Base-by-base conservation (phyloP, 2,113 vertebrate genomes). In the Onychostoma macrolepis region DNA sequence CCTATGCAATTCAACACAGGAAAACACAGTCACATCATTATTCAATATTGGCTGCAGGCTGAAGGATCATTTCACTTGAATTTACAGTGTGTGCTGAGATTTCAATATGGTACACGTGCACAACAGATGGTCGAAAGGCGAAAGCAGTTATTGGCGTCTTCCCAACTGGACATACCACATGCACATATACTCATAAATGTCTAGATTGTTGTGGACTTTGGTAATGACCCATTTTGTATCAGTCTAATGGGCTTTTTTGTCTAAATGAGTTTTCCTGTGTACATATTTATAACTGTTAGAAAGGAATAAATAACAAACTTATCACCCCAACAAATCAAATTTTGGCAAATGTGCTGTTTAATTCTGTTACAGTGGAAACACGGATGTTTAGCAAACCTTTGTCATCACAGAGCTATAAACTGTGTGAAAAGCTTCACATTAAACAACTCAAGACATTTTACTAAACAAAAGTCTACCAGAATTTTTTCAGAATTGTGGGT, bases 11-110 rank as follows among this genome's bases (percentile, higher is more conserved):
- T 28, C n/a, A 65, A 58, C 38, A 76, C 21, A 72, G 50, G 15
- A 87, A 65, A 21, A 83, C 43, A 48, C 26, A 83, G 28, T 63
- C 53, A 87, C 86, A 76, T 83, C 79, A 81, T 83, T 87, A 83
- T 86, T 72, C 50, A 61, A 80, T 56, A 80, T 78, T 80, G 45
- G 65, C 45, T n/a, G 50, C 36, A 61, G 43, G 13, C 71, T 72
- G 10, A 78, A 71, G 36, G 36, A 8, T 69, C 63, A 38, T 15
- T 33, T n/a, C 24, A 28, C 28, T 77, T 69, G 58, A 79, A 86
- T 74, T n/a, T 71, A 85, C 56, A 17, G 41, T 67, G 58, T 84
- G 56, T 80, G 83, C 21, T 33, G 79, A 78, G 63, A 82, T 72
- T 48, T 69, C 28, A 69, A 80, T 87, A 56, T 77, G 69, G 41